A percentile compares a stretch with the other conserved stretches of the same genome.
Evolutionary conservation across 2,797 vertebrate genomes (phyloP).

Genomic region (Rousettus madagascariensis): DNA sequence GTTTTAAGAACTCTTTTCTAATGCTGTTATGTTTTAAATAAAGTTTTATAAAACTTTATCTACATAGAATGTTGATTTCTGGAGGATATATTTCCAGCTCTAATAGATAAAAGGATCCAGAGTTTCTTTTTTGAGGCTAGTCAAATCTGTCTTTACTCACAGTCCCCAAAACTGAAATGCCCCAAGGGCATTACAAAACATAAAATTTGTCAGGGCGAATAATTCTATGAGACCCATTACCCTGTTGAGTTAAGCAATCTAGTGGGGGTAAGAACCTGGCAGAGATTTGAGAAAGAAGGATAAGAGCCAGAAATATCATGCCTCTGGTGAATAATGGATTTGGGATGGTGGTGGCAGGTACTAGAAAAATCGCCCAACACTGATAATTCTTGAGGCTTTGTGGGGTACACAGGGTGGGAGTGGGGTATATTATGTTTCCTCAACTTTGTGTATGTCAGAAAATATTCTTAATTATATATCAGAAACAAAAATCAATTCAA

Average conservation of each 20-base stretch:
- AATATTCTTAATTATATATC: background rate
- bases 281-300: background rate
- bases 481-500: background rate
- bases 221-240: background rate
- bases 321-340: background rate
- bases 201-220: background rate
- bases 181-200: background rate
- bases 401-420: background rate
- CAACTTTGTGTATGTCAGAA: background rate
- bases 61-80: background rate
- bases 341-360: background rate
- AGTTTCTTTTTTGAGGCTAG: background rate
- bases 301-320: background rate
- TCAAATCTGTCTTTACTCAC: conserved; percentile 1
- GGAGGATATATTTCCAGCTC: background rate
- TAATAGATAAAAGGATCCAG: conserved; percentile 16
- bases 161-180: background rate
- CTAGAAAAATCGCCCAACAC: background rate
- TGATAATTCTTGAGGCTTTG: background rate
- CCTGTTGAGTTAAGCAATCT: background rate
- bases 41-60: background rate
- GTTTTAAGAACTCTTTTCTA: background rate
- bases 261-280: background rate
- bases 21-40: conserved; percentile 16
- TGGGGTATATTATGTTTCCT: background rate